phyloP scores from a whole-genome alignment of 2,797 vertebrate genomes.

The Oreochromis mossambicus region DNA sequence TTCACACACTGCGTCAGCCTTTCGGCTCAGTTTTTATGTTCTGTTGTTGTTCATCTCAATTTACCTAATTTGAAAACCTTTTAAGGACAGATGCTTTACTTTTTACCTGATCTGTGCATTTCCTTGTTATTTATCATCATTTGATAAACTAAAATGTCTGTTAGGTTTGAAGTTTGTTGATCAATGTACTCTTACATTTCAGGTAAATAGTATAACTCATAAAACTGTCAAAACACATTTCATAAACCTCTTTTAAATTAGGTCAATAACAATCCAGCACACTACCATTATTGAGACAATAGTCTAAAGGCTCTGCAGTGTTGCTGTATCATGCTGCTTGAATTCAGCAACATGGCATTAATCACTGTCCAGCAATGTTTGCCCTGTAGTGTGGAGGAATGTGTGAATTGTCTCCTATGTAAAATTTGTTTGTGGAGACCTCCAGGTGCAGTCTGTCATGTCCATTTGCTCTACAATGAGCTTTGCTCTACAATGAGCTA shows the following conservation, averaged over 20 bases:
- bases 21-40: background rate
- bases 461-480: background rate
- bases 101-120: background rate
- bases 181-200: background rate
- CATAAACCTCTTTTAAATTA: background rate
- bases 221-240: background rate
- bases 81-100: background rate
- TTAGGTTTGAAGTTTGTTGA: background rate
- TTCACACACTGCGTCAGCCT: background rate
- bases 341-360: slow-evolving; percentile 14
- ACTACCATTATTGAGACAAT: background rate
- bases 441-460: background rate
- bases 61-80: background rate
- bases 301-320: background rate
- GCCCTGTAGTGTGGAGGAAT: background rate
- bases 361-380: slow-evolving; percentile 2
- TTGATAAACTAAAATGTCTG: background rate
- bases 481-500: background rate
- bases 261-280: background rate
- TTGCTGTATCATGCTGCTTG: background rate
- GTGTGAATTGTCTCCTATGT: background rate
- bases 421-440: background rate
- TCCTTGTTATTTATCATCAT: background rate
- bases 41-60: background rate
- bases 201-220: background rate